Evolutionary conservation across 1,140 invertebrate species (phyloP).

Genomic region (Antheraea mylitta): DNA sequence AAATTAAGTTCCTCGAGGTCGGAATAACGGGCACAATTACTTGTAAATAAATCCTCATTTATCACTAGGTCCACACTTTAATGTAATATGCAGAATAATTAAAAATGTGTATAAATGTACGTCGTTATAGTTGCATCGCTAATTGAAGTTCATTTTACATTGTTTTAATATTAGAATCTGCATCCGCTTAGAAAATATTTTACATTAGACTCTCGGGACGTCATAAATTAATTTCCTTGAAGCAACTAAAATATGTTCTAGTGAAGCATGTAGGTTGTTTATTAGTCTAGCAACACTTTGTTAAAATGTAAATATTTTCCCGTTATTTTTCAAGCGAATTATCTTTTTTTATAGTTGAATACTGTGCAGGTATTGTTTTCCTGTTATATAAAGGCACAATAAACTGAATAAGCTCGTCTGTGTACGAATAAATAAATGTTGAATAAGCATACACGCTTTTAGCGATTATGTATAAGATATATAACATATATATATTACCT

Average conservation of each 20-base stretch:
- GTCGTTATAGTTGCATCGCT: neutral
- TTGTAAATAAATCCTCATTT: too few relatives aligned
- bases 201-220: slow-evolving; percentile 25
- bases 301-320: slow-evolving; percentile 19
- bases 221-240: slow-evolving; percentile 46
- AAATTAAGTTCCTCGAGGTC: too few relatives aligned
- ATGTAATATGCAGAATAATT: too few relatives aligned
- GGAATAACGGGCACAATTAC: too few relatives aligned
- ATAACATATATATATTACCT: too few relatives aligned
- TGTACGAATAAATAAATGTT: neutral
- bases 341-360: neutral
- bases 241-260: neutral
- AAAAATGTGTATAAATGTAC: neutral
- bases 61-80: too few relatives aligned
- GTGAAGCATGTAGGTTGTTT: neutral
- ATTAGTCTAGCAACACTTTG: slow-evolving; percentile 23
- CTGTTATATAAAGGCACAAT: neutral
- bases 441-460: too few relatives aligned
- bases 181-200: neutral
- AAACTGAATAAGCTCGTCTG: neutral
- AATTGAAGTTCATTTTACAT: neutral
- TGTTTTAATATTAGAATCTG: neutral
- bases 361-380: neutral
- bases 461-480: too few relatives aligned
- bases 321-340: neutral